Conservation (phyloP, 2,888 invertebrate species). For the Listrodromus nycthemerus region DNA sequence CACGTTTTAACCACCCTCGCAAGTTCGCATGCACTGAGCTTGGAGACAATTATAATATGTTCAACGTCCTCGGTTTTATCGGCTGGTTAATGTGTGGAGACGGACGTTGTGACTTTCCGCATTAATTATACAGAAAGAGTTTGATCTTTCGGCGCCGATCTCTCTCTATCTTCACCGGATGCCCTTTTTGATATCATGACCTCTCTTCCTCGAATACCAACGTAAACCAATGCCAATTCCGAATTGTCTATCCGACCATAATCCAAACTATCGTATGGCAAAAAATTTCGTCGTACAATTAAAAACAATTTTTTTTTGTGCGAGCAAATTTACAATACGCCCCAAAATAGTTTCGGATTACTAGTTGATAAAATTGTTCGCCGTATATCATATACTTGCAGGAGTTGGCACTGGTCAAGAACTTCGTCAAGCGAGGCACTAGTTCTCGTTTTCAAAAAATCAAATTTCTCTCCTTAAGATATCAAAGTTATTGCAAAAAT, state of each 20-base stretch:
- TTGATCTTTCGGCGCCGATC: conserved; percentile 21
- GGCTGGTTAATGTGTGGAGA: conserved; percentile 21
- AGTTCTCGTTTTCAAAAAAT: conserved; percentile 14
- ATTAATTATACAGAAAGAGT: conserved; percentile 14
- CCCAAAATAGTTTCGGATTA: not conserved
- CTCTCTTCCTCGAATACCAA: conserved; percentile 29
- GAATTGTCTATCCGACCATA: not conserved
- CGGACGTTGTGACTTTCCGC: conserved; percentile 22
- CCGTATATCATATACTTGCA: not conserved
- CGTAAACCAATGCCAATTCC: conserved; percentile 29
- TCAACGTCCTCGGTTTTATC: conserved; percentile 11
- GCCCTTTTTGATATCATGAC: conserved; percentile 27
- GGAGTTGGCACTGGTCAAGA: conserved; percentile 29
- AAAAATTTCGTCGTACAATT: not conserved
- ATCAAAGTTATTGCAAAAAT: conserved; percentile 1
- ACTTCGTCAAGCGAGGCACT: conserved; percentile 25
- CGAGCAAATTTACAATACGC: not conserved
- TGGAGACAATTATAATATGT: conserved; percentile 7
- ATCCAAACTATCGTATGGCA: not conserved
- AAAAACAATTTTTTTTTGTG: not conserved
- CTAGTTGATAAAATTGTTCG: not conserved
- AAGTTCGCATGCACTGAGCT: conserved; percentile 8
- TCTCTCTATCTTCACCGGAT: conserved; percentile 27
- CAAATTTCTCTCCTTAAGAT: conserved; percentile 19
- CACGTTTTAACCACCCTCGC: conserved; percentile 22